These are phyloP conservation scores for Stegodyphus mimosarum DNA, from an alignment of 1,140 invertebrate genomes.

Conservation along the genomic window DNA sequence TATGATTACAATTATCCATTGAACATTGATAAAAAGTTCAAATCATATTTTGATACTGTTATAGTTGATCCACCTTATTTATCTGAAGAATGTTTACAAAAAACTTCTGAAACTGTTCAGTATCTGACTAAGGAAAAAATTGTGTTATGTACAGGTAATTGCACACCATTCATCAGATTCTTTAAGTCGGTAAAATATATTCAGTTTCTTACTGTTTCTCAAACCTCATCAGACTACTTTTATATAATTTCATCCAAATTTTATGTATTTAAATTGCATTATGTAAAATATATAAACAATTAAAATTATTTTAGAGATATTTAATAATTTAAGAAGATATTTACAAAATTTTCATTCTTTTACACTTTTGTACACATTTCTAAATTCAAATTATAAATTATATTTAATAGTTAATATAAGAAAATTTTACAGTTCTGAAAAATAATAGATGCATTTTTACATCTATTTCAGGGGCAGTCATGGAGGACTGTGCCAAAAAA, in stretches of 20 bases:
- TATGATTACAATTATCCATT: slow-evolving; percentile 91
- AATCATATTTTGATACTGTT: slow-evolving; percentile 81
- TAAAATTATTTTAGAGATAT: not conserved
- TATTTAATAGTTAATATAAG: too few species aligned
- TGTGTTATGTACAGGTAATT: slow-evolving; percentile 86
- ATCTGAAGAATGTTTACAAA: slow-evolving; percentile 90
- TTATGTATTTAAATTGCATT: not conserved
- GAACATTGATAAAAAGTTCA: slow-evolving; percentile 75
- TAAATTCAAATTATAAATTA: too few species aligned
- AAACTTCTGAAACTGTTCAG: slow-evolving; percentile 82
- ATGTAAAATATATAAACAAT: not conserved
- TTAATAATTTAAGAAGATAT: not conserved
- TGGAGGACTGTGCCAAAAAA: slow-evolving; percentile 77
- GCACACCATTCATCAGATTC: not conserved
- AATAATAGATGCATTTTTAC: not conserved
- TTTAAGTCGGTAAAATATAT: not conserved
- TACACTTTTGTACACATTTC: not conserved
- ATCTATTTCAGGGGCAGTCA: slow-evolving; percentile 76
- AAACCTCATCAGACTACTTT: not conserved
- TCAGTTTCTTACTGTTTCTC: not conserved
- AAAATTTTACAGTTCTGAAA: not conserved
- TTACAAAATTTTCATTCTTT: not conserved
- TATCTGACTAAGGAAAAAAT: slow-evolving; percentile 83
- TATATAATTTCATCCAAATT: not conserved
- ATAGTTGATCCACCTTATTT: slow-evolving; percentile 95